These are phyloP conservation scores for Conger conger DNA, from an alignment of 2,113 vertebrate species.

Conservation along the genomic window DNA sequence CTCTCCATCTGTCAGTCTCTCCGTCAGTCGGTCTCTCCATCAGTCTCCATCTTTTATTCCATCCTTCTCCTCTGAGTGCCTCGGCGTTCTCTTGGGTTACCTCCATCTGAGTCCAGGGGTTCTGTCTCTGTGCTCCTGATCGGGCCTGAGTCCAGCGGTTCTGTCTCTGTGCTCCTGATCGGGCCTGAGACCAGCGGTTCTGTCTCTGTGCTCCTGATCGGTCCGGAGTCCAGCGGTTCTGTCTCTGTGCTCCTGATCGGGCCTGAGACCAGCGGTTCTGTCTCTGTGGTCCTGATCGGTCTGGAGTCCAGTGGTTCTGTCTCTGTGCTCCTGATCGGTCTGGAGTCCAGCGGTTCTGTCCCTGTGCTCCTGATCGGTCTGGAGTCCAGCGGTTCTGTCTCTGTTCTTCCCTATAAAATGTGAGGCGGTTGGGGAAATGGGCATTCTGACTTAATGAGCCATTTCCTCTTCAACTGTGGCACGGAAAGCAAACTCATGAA, in stretches of 20 bases:
- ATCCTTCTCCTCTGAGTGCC: neutral
- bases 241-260: conserved; percentile 44
- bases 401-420: conserved; percentile 49
- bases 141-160: conserved; percentile 18
- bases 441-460: conserved; percentile 57
- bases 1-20: too few species aligned
- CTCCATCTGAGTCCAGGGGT: neutral
- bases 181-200: too few species aligned
- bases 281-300: too few species aligned
- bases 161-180: too few species aligned
- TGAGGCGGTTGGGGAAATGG: conserved; percentile 41
- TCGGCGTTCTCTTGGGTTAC: neutral
- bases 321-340: too few species aligned
- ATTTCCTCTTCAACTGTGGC: conserved; percentile 44
- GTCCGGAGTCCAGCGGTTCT: too few species aligned
- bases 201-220: too few species aligned
- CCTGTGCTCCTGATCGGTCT: conserved; percentile 38
- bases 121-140: conserved; percentile 47
- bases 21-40: too few species aligned
- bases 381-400: conserved; percentile 33
- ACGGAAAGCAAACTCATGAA: conserved; percentile 52
- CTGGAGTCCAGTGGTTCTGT: too few species aligned
- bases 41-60: neutral
- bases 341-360: too few species aligned
- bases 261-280: conserved; percentile 29